Evolutionary conservation across 23 tunicate species (phyloP), one percentile per base, ranked within the genome.

Genomic region (Oikopleura dioica): DNA sequence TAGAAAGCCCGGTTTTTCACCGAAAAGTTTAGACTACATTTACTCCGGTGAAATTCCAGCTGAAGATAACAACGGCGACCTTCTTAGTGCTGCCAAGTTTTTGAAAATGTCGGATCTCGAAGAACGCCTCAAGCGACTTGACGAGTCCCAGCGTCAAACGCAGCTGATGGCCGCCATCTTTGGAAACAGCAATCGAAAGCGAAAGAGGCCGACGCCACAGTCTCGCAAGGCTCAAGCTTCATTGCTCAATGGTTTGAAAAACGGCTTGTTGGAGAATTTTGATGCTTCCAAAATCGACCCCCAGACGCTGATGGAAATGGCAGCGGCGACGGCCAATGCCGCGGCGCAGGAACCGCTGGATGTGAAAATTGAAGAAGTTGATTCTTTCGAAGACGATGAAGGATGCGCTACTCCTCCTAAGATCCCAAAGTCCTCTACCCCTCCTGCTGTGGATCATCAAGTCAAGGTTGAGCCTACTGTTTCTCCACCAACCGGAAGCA

Each of bases 21-120:
- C n/a, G n/a, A n/a, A n/a, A n/a, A n/a, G n/a, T 63, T 63, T 28
- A 63, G 72, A 63, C 26, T 63, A 12, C 33, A 63, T 63, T 63
- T 63, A 63, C 33, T 63, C 72, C 5, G 72, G 72, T 16, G 72
- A 63, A 63, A 63, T 63, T 28, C 72, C 72, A 16, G 26, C 2
- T 23, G 16, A 23, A 31, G 26, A 12, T 28, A 31, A 63, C 33
- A 63, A 21, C 33, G 33, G 26, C 2, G 2, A 21, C 4, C 33
- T 63, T 2, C 72, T 63, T 4, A 31, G 26, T 12, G 72, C 72
- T 31, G 72, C 72, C 33, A 23, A 31, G 5, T 63, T 63, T 28
- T 28, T 63, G 5, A 24, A 63, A 63, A 63, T 63, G 72, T 2
- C 30, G 29, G 72, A 63, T 28, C 72, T 63, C 33, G 26, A 12